Evolutionary conservation across 1,140 invertebrate species (phyloP), one percentile per base, ranked within the genome.

Genomic region (Aradophagus sp.): DNA sequence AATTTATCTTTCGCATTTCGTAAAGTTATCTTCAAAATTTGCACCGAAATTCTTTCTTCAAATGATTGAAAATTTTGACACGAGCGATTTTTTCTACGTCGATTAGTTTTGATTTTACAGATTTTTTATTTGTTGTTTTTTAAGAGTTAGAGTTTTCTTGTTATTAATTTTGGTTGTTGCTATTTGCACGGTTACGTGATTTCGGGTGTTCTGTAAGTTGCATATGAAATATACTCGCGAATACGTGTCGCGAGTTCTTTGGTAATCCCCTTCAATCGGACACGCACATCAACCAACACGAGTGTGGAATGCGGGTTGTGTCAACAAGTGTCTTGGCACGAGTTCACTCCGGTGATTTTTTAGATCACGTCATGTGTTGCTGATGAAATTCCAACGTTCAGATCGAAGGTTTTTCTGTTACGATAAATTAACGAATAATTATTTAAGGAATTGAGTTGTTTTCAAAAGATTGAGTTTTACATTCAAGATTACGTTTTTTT

Each of bases 281-380:
- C 66, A 66, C 72, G 72, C 66, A 66, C 53, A 66, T 67, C 50
- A 31, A 26, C 47, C 35, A 61, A 62, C 44, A 41, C 42, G 14
- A 56, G 55, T 66, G 44, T 13, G 15, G 27, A 27, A 74, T 67
- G 45, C 61, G 61, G 39, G 53, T 44, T 62, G 65, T 73, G 69
- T 75, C 73, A 73, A 75, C 73, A 75, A 75, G 73, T 75, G 73
- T 75, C 69, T 73, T 75, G 73, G 73, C 73, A 75, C 69, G 50
- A 65, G 53, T 68, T 73, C 69, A 45, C 67, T 50, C 39, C 55
- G 20, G 58, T 58, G 31, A 59, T 66, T 74, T 71, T 74, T 70
- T 66, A 16, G 29, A n/a, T n/a, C 20, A 32, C 53, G 17, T 38
- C 39, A 45, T 29, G 42, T 27, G 31, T 47, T 62, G 14, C 42